A percentile compares a stretch with the other conserved stretches of the same genome.
These are phyloP conservation scores for Tipula vernalis DNA, from an alignment of 2,888 invertebrate genomes.

Conservation along the genomic window DNA sequence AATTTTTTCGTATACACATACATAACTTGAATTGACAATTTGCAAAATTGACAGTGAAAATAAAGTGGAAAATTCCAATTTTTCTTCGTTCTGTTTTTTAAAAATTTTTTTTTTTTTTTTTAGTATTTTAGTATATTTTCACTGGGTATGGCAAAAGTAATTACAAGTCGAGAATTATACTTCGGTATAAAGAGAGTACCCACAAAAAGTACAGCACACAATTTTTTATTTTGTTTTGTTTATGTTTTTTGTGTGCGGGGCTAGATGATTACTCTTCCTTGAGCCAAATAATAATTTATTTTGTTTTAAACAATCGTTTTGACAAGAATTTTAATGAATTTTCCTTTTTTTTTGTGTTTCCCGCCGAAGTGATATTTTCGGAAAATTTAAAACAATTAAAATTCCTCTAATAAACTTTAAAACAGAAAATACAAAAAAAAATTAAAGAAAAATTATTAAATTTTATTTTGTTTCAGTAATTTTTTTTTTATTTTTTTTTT, in stretches of 20 bases:
- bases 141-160: background rate
- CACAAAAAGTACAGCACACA: background rate
- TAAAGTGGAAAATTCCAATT: background rate
- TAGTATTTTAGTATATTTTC: background rate
- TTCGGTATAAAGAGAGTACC: background rate
- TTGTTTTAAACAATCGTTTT: background rate
- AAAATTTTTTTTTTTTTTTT: no score
- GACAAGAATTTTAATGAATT: slow-evolving; percentile 4
- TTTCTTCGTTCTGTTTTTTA: background rate
- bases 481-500: background rate
- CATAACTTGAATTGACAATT: background rate
- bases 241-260: background rate
- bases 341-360: background rate
- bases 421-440: background rate
- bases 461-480: background rate
- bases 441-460: background rate
- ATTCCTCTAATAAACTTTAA: background rate
- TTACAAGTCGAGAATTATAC: background rate
- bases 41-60: slow-evolving; percentile 4
- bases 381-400: background rate
- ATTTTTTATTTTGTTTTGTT: background rate
- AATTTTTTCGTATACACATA: background rate
- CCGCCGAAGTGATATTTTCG: background rate
- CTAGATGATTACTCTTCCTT: background rate
- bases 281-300: background rate